Conservation (phyloP, 2,888 invertebrate species). For the Aplocera efformata region DNA sequence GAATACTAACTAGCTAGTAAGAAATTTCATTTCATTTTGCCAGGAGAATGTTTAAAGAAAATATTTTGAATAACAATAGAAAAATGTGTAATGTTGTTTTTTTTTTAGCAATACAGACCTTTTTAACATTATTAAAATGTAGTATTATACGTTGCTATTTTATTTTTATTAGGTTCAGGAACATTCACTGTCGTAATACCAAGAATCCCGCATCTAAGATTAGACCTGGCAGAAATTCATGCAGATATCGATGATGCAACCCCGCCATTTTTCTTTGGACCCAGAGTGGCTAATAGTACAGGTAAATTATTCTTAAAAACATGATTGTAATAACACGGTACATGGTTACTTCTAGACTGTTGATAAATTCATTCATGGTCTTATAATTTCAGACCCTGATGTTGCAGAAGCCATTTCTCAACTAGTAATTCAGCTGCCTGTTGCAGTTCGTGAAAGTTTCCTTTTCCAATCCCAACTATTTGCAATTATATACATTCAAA, state of each 20-base stretch:
- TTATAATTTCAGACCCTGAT: slow-evolving; percentile 34
- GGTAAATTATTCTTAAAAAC: too few species aligned
- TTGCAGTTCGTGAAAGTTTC: slow-evolving; percentile 31
- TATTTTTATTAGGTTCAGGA: slow-evolving; percentile 30
- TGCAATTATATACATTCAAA: slow-evolving; percentile 14
- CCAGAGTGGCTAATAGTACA: slow-evolving; percentile 24
- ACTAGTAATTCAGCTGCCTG: slow-evolving; percentile 15
- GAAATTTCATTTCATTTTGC: too few species aligned
- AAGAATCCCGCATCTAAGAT: slow-evolving; percentile 18
- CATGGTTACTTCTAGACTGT: too few species aligned
- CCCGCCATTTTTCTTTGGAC: slow-evolving; percentile 28
- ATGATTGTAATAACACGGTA: too few species aligned
- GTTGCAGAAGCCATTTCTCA: slow-evolving; percentile 12
- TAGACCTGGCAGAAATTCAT: slow-evolving; percentile 26
- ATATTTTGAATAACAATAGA: too few species aligned
- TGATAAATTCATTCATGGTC: not conserved
- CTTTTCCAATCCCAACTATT: slow-evolving; percentile 11
- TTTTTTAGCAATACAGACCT: too few species aligned
- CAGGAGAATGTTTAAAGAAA: too few species aligned
- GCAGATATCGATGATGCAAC: slow-evolving; percentile 22
- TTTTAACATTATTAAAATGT: too few species aligned
- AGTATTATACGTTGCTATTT: too few species aligned
- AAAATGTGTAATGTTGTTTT: too few species aligned
- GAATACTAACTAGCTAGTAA: too few species aligned
- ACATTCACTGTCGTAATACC: slow-evolving; percentile 42